Evolutionary conservation across 2,888 invertebrate genomes (phyloP).

Genomic region (Calliphora vomitoria): DNA sequence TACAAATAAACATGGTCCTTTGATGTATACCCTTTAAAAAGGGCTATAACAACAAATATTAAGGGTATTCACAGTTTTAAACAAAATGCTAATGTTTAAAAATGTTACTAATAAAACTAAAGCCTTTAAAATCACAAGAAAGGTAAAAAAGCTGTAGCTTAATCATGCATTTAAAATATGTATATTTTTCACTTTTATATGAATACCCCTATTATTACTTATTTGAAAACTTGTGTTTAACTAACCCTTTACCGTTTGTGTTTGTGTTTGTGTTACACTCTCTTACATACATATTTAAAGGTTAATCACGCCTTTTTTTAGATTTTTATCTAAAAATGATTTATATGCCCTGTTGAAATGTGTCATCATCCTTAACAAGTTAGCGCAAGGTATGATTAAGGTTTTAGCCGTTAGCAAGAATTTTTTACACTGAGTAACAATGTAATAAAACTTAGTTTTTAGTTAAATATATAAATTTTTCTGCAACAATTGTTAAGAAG

Average conservation of each 20-base stretch:
- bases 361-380: constrained; percentile 47
- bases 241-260: constrained; percentile 26
- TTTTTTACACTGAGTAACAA: neutral
- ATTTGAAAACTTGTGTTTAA: neutral
- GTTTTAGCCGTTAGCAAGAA: neutral
- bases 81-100: neutral
- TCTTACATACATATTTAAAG: neutral
- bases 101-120: too few species aligned
- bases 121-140: too few species aligned
- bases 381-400: neutral
- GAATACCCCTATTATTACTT: neutral
- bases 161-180: too few species aligned
- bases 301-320: constrained; percentile 57
- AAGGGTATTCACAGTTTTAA: neutral
- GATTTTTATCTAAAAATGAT: constrained; percentile 61
- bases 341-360: constrained; percentile 48
- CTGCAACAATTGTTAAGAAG: too few species aligned
- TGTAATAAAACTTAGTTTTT: neutral
- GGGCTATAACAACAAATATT: neutral
- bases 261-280: neutral
- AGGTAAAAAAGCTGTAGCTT: neutral
- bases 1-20: constrained; percentile 58
- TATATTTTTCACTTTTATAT: too few species aligned
- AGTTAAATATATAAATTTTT: too few species aligned
- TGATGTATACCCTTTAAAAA: constrained; percentile 21